Conservation (phyloP, 2,113 vertebrate species). For the Regulus satrapa region DNA sequence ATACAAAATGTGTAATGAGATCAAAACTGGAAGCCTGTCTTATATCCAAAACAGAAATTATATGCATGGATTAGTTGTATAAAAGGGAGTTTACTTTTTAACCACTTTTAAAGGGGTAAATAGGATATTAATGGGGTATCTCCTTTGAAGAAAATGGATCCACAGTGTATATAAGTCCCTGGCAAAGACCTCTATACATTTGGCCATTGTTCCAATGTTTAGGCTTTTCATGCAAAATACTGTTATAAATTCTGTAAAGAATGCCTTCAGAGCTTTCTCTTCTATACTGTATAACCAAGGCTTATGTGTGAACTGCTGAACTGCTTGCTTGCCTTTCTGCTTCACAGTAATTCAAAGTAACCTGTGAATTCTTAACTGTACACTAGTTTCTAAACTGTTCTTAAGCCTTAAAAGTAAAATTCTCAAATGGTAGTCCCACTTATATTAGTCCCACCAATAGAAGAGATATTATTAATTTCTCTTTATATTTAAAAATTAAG, state of each 20-base stretch:
- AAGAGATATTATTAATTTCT: background rate
- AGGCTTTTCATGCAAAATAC: slow-evolving; percentile 12
- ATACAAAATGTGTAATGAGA: background rate
- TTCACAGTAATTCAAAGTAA: background rate
- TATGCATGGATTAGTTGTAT: background rate
- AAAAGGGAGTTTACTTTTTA: slow-evolving; percentile 19
- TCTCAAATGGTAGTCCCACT: too few relatives aligned
- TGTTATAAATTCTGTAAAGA: slow-evolving; percentile 39
- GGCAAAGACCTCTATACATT: background rate
- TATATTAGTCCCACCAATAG: too few relatives aligned
- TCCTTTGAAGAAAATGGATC: slow-evolving; percentile 6
- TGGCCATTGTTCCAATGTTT: background rate
- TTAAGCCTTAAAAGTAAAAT: background rate
- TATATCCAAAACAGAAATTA: slow-evolving; percentile 31
- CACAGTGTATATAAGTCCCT: background rate
- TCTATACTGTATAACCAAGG: background rate
- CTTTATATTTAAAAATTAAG: background rate
- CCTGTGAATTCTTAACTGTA: background rate
- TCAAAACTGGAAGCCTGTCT: background rate
- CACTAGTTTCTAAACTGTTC: background rate
- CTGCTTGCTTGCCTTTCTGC: background rate
- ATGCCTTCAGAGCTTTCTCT: slow-evolving; percentile 5
- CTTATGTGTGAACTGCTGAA: background rate
- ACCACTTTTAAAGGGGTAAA: slow-evolving; percentile 28
- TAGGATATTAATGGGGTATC: background rate